Conservation (phyloP, 2,888 invertebrate genomes). For the Minunthozetes semirufus region DNA sequence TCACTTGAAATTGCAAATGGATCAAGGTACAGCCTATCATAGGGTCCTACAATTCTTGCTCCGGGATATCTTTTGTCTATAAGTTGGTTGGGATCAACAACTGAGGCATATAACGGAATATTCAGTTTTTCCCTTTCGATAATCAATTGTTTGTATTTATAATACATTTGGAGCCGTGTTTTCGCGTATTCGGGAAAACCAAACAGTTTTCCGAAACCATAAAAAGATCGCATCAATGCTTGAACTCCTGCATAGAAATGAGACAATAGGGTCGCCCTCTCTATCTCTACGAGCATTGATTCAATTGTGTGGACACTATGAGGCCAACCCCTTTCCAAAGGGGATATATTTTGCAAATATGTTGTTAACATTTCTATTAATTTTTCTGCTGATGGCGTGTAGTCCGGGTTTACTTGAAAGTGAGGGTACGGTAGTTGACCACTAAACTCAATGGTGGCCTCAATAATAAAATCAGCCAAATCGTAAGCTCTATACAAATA, state of each 20-base stretch:
- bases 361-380: background rate
- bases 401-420: background rate
- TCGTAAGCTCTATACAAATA: background rate
- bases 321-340: background rate
- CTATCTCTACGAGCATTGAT: background rate
- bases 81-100: background rate
- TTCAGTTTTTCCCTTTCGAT: background rate
- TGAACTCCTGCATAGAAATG: background rate
- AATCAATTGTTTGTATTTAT: background rate
- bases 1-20: background rate
- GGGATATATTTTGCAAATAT: background rate
- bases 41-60: background rate
- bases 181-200: slow-evolving; percentile 13
- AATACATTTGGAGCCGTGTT: background rate
- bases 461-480: background rate
- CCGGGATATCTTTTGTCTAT: background rate
- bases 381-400: background rate
- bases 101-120: background rate
- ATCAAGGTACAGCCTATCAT: background rate
- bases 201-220: background rate
- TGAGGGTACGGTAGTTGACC: background rate
- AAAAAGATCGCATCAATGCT: background rate
- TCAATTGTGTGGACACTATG: background rate
- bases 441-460: background rate
- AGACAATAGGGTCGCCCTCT: background rate